These are phyloP conservation scores for Parauchenoglanis ngamensis DNA, from an alignment of 2,797 vertebrate genomes.

Conservation along the genomic window DNA sequence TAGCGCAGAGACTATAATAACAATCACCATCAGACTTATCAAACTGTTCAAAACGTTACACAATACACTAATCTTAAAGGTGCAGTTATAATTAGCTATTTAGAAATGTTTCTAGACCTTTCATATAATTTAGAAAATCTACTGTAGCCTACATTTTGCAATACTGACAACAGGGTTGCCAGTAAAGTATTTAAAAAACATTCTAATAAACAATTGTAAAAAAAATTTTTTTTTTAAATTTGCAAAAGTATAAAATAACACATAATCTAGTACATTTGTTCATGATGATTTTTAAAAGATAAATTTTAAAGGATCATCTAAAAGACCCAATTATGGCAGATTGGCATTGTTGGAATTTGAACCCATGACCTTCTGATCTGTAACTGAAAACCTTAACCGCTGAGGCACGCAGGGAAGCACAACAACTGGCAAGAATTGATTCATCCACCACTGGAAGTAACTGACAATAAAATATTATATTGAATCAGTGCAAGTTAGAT, in stretches of 20 bases:
- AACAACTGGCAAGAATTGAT: too few relatives aligned
- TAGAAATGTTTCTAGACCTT: too few relatives aligned
- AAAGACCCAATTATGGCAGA: neutral
- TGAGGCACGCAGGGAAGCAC: neutral
- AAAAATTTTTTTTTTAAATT: neutral
- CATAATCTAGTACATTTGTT: neutral
- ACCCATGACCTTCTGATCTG: too few relatives aligned
- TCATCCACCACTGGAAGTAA: neutral
- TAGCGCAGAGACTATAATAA: neutral
- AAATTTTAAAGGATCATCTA: neutral
- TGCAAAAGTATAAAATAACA: neutral
- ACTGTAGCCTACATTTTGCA: neutral
- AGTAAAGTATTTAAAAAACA: neutral
- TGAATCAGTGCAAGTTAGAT: too few relatives aligned
- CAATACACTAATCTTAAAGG: neutral
- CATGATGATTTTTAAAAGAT: neutral
- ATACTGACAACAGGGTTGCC: neutral
- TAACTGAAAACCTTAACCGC: neutral
- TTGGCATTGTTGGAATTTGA: neutral
- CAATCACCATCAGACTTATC: neutral
- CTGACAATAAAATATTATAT: neutral
- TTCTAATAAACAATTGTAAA: neutral
- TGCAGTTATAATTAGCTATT: too few relatives aligned
- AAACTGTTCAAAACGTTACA: neutral
- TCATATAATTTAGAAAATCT: too few relatives aligned